Conservation (phyloP, 1,140 invertebrate genomes). For the Eubasilissa regina region DNA sequence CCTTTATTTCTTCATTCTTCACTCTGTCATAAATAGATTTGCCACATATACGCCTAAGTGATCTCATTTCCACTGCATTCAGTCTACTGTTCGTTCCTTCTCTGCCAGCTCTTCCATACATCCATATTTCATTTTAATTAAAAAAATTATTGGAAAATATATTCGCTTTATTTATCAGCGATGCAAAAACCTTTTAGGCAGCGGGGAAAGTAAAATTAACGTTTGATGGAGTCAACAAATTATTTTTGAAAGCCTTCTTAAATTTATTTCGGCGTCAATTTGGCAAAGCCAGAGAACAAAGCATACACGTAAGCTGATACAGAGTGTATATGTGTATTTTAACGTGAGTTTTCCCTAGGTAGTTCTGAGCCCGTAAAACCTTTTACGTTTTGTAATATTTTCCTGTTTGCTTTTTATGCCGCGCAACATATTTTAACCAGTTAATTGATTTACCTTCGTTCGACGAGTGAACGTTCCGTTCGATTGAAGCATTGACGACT, state of each 20-base stretch:
- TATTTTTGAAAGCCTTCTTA: not conserved
- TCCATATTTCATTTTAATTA: not conserved
- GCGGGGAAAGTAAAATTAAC: no score
- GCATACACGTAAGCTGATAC: not conserved
- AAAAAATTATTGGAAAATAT: no score
- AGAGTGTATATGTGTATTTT: not conserved
- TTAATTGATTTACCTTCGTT: constrained; percentile 33
- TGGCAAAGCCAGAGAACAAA: not conserved
- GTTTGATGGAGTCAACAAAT: no score
- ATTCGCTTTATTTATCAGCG: no score
- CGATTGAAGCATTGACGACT: not conserved
- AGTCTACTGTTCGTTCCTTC: no score
- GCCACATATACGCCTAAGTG: no score
- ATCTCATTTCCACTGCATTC: no score
- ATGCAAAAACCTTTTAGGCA: no score
- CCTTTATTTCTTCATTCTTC: no score
- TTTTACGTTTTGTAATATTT: constrained; percentile 38
- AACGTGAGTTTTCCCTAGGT: constrained; percentile 12
- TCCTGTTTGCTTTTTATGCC: constrained; percentile 1
- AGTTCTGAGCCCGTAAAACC: constrained; percentile 14
- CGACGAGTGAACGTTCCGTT: not conserved
- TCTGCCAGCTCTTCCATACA: no score
- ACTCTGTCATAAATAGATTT: no score
- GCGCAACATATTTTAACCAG: constrained; percentile 14
- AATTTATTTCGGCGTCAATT: constrained; percentile 5